phyloP scores from a whole-genome alignment of 2,113 vertebrate genomes.

The Columbina picui region DNA sequence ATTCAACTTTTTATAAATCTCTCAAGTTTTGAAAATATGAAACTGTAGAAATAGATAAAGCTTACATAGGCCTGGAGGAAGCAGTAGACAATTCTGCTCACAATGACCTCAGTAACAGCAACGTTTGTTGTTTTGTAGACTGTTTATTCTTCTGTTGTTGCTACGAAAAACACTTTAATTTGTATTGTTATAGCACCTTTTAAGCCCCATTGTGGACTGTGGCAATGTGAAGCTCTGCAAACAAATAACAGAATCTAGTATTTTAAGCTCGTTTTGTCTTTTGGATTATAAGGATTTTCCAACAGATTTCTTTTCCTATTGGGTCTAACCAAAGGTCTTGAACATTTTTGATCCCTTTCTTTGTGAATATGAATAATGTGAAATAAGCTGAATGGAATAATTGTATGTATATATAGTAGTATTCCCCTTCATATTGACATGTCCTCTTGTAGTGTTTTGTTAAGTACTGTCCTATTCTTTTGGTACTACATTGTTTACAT shows the following conservation, averaged over 20 bases:
- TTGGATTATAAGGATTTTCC: neutral
- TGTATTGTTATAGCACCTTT: neutral
- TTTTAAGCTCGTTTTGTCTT: neutral
- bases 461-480: neutral
- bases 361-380: neutral
- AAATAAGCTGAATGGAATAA: neutral
- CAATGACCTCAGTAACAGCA: neutral
- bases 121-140: neutral
- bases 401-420: neutral
- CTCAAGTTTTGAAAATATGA: neutral
- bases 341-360: neutral
- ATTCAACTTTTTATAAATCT: neutral
- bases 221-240: neutral
- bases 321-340: neutral
- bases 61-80: neutral
- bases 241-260: neutral
- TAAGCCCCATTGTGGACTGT: neutral
- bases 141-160: neutral
- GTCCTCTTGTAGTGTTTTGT: neutral
- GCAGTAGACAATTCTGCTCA: neutral
- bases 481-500: neutral
- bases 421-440: neutral
- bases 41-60: neutral
- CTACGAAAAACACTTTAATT: neutral
- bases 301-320: neutral